Evolutionary conservation across 2,113 vertebrate genomes (phyloP).

Genomic region (Hemibagrus wyckioides): DNA sequence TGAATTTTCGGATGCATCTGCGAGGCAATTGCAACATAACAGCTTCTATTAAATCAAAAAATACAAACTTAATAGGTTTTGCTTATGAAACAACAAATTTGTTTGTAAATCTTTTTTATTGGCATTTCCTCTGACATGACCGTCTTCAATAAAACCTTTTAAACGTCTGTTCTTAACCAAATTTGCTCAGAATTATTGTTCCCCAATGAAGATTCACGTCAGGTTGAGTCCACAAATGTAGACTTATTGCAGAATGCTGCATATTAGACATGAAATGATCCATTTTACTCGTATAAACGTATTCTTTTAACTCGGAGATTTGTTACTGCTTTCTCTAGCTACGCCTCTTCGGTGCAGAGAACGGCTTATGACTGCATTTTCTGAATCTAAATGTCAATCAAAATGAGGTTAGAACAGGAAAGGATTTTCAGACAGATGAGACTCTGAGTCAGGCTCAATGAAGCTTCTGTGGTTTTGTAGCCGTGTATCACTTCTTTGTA

Average conservation of each 20-base stretch:
- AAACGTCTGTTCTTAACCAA: slow-evolving; percentile 2
- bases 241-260: background rate
- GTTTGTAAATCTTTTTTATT: slow-evolving; percentile 1
- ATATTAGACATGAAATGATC: slow-evolving; percentile 8
- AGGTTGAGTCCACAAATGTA: background rate
- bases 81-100: slow-evolving; percentile 7
- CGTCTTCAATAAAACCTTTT: background rate
- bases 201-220: background rate
- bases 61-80: background rate
- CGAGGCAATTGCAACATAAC: background rate
- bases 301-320: background rate
- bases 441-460: background rate
- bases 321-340: background rate
- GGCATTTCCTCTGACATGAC: background rate
- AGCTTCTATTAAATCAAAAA: no score
- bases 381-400: slow-evolving; percentile 6
- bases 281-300: background rate
- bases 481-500: background rate
- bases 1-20: background rate
- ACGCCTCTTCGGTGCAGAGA: background rate
- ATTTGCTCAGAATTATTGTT: slow-evolving; percentile 3
- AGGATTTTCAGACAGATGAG: background rate
- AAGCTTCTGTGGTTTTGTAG: background rate
- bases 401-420: background rate
- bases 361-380: background rate